These are phyloP conservation scores for Callorhinus ursinus DNA, from an alignment of 2,113 vertebrate species.

Conservation along the genomic window DNA sequence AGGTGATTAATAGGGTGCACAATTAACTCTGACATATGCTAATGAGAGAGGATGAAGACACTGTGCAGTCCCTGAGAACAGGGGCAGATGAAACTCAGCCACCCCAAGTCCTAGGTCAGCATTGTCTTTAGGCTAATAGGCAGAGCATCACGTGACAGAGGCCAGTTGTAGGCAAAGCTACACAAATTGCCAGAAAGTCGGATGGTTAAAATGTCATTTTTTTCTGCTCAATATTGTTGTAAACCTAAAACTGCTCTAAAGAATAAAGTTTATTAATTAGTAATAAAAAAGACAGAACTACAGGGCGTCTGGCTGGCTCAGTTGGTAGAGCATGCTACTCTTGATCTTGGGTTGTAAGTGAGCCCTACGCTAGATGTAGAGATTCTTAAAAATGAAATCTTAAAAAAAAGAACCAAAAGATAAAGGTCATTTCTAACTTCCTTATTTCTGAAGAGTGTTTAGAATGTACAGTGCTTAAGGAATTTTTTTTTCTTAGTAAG, in stretches of 20 bases:
- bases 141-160: rapidly evolving
- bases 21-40: background rate
- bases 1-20: background rate
- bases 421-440: background rate
- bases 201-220: background rate
- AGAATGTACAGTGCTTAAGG: background rate
- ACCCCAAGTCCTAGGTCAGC: background rate
- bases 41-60: background rate
- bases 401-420: background rate
- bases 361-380: background rate
- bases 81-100: background rate
- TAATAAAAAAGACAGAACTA: background rate
- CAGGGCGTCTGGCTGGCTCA: background rate
- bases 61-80: background rate
- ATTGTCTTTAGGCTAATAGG: background rate
- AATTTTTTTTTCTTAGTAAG: background rate
- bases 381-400: background rate
- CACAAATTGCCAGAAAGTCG: background rate
- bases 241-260: background rate
- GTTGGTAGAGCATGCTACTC: background rate
- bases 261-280: background rate
- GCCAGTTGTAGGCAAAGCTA: background rate
- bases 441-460: background rate
- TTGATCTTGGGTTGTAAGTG: background rate
- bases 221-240: background rate